A percentile compares a stretch with the other conserved stretches of the same genome.
phyloP scores from a whole-genome alignment of 2,113 vertebrate species.

The Ochotona princeps region DNA sequence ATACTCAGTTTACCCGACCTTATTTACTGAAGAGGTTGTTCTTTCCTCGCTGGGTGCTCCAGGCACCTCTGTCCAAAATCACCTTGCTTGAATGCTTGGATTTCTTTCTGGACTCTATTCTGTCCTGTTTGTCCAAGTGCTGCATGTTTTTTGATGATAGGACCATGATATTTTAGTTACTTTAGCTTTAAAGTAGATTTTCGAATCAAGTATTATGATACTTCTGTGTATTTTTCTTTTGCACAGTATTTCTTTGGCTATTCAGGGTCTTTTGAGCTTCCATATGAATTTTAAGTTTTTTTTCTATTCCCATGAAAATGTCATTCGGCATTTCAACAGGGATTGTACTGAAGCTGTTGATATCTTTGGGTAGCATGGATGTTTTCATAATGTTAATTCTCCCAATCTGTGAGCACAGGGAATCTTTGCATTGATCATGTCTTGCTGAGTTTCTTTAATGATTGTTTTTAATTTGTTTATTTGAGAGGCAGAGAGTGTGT shows the following conservation, averaged over 20 bases:
- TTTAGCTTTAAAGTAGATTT: neutral
- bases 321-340: neutral
- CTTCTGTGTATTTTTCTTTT: neutral
- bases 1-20: neutral
- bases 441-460: neutral
- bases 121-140: neutral
- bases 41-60: neutral
- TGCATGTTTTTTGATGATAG: neutral
- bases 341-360: neutral
- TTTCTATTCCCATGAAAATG: neutral
- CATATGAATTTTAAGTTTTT: neutral
- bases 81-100: neutral
- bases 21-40: neutral
- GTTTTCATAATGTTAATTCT: neutral
- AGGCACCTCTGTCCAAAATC: neutral
- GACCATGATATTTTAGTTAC: neutral
- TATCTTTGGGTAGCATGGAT: neutral
- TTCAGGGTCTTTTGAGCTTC: neutral
- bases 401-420: neutral
- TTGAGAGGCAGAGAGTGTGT: too few species aligned
- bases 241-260: neutral
- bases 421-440: neutral
- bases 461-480: too few species aligned
- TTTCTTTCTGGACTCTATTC: neutral
- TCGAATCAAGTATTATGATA: neutral